Conservation (phyloP, 1,140 invertebrate species). For the Drosophila chauvacae region DNA sequence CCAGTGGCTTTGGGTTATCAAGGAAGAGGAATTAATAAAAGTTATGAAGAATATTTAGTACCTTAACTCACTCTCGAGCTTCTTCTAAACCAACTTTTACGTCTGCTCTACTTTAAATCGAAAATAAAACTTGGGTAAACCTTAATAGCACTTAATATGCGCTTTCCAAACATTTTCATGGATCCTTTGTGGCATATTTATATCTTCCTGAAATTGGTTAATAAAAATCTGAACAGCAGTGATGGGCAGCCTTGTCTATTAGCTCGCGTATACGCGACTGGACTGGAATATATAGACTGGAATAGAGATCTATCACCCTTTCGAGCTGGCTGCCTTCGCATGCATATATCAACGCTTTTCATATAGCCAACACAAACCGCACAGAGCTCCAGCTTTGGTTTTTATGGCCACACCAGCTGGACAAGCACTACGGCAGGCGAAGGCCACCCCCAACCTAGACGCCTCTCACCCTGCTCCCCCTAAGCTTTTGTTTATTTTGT, state of each 20-base stretch:
- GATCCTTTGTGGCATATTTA: slow-evolving; percentile 4
- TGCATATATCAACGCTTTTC: slow-evolving; percentile 74
- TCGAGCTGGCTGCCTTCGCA: neutral
- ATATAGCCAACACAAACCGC: slow-evolving; percentile 52
- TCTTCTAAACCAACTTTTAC: neutral
- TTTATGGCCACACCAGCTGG: slow-evolving; percentile 76
- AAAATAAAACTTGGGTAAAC: too few species aligned
- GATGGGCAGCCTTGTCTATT: slow-evolving; percentile 28
- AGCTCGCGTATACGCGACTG: slow-evolving; percentile 26
- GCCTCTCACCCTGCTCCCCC: neutral
- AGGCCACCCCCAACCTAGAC: neutral
- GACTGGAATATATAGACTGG: slow-evolving; percentile 31
- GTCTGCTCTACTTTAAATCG: too few species aligned
- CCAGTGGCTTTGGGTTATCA: too few species aligned
- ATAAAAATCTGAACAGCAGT: slow-evolving; percentile 17
- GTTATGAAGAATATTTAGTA: neutral
- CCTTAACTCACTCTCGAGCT: neutral
- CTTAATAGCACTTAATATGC: neutral
- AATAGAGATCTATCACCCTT: slow-evolving; percentile 10
- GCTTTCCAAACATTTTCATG: neutral
- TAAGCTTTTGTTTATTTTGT: slow-evolving; percentile 70
- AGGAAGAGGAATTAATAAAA: neutral
- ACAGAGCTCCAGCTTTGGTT: slow-evolving; percentile 68
- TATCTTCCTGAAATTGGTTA: slow-evolving; percentile 17
- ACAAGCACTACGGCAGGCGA: slow-evolving; percentile 37